A percentile compares a stretch with the other conserved stretches of the same genome.
Conservation (phyloP, 2,888 invertebrate species). For the Pteria penguin region DNA sequence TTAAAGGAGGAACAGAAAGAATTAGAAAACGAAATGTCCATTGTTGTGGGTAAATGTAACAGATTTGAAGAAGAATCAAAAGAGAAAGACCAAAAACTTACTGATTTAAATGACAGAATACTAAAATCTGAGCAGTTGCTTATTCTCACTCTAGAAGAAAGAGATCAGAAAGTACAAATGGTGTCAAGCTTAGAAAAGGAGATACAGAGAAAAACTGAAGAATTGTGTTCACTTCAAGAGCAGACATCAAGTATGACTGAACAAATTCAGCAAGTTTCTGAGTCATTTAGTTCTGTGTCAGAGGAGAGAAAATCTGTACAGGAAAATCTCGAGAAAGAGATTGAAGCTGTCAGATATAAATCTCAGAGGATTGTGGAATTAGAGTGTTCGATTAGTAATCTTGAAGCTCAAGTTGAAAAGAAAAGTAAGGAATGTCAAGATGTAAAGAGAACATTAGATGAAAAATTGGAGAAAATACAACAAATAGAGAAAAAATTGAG, state of each 20-base stretch:
- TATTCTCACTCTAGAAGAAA: too few relatives aligned
- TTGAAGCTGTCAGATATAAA: constrained; percentile 28
- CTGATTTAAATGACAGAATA: too few relatives aligned
- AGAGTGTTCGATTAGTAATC: constrained; percentile 1
- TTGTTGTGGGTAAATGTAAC: constrained; percentile 38
- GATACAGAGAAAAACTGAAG: constrained; percentile 26
- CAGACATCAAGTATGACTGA: constrained; percentile 25
- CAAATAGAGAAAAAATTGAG: neutral
- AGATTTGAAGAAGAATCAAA: constrained; percentile 46
- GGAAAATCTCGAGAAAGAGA: constrained; percentile 15
- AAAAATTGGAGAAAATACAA: neutral
- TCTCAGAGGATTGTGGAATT: constrained; percentile 25
- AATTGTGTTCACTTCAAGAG: constrained; percentile 26
- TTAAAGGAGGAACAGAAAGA: too few relatives aligned
- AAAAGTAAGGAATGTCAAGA: constrained; percentile 39
- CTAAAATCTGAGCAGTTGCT: too few relatives aligned
- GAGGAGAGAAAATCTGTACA: constrained; percentile 27
- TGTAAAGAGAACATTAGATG: constrained; percentile 10
- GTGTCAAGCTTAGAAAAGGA: neutral
- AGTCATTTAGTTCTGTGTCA: constrained; percentile 13
- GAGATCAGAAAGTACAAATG: too few relatives aligned
- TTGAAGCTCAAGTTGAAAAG: constrained; percentile 41
- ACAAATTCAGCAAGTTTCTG: constrained; percentile 14
- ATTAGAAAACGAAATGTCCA: constrained; percentile 39
- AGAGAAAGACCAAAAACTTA: constrained; percentile 48